Base-by-base conservation (phyloP, 2,888 invertebrate species). In the Lamellibrachia columna region DNA sequence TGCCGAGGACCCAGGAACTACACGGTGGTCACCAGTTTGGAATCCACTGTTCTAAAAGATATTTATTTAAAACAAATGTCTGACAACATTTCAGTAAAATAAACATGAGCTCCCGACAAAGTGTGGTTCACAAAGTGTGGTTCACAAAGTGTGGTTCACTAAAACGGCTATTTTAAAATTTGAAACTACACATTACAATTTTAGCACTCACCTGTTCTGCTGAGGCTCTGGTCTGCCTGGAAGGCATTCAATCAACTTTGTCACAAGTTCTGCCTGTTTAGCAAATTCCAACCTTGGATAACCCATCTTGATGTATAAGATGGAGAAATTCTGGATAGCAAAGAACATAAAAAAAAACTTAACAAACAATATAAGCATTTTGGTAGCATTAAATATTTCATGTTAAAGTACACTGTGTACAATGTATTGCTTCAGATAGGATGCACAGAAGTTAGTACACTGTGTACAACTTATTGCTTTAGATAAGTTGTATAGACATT, bases 271-370 rank as follows among this genome's bases (percentile, higher is more conserved):
- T 7, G 98, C 97, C 96, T 98, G 98, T 95, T 98, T 97, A 11
- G 98, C 98, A 92, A 97, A 97, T 15, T 98, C 97, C 95, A 99
- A 97, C 92, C 99, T 97, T 0, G 98, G 98, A 97, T 98, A 99
- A 9, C 99, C 99, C 97, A 98, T 97, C 95, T 98, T 98, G 94
- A 99, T 98, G 96, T 99, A 99, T 95, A 99, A 98, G 93, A 99
- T 98, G 15, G 98, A 98, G 96, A 99, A 99, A 96, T 99, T 99
- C 98, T 98, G 97, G 52, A 97, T 75, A 75, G 4, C 75, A 22
- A 75, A 75, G 22, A 75, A 75, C 22, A 75, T 22, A 75, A 1
- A 91, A 40, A 91, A 91, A 90, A 91, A n/a, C n/a, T 52, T 2
- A n/a, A 91, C 52, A 91, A 91, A 91, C 11, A 3, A 91, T 7